Percentiles rank a stretch among this genome's conserved stretches.
Evolutionary conservation across 2,797 vertebrate species (phyloP).

Genomic region (Chaetodon trifasciatus): DNA sequence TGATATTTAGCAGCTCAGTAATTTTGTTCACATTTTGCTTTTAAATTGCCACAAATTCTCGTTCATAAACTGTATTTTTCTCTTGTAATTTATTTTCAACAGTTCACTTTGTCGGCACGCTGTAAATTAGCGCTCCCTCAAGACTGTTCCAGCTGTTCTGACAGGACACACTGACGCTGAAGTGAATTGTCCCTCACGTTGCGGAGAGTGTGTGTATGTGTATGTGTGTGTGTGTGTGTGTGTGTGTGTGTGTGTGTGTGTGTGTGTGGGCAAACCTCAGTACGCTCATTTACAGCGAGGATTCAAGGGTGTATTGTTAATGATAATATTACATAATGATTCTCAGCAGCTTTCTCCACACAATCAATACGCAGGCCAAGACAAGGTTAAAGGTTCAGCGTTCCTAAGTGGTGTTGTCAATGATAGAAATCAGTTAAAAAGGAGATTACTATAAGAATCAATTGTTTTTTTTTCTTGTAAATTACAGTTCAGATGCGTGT

Average conservation of each 20-base stretch:
- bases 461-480: slow-evolving; percentile 55
- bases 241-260: slow-evolving; percentile 1
- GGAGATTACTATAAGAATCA: slow-evolving; percentile 56
- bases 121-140: slow-evolving; percentile 41
- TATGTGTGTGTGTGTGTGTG: not conserved
- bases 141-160: slow-evolving; percentile 40
- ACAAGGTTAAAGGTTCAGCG: slow-evolving; percentile 56
- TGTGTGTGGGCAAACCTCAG: not conserved
- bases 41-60: slow-evolving; percentile 24
- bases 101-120: slow-evolving; percentile 18
- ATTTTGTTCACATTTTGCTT: slow-evolving; percentile 35
- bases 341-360: slow-evolving; percentile 26
- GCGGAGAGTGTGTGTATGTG: not conserved
- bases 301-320: slow-evolving; percentile 41
- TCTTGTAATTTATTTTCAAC: slow-evolving; percentile 26
- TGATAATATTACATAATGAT: slow-evolving; percentile 29
- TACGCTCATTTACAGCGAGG: slow-evolving; percentile 14
- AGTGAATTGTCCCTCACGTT: slow-evolving; percentile 30
- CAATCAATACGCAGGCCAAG: slow-evolving; percentile 50
- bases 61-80: slow-evolving; percentile 27
- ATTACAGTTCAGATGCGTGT: slow-evolving; percentile 36
- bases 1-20: slow-evolving; percentile 44
- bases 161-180: slow-evolving; percentile 32
- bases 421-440: slow-evolving; percentile 63
- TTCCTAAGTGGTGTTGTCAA: slow-evolving; percentile 59